Evolutionary conservation across 2,888 invertebrate species (phyloP).

Genomic region (Eurytoma adleriae): DNA sequence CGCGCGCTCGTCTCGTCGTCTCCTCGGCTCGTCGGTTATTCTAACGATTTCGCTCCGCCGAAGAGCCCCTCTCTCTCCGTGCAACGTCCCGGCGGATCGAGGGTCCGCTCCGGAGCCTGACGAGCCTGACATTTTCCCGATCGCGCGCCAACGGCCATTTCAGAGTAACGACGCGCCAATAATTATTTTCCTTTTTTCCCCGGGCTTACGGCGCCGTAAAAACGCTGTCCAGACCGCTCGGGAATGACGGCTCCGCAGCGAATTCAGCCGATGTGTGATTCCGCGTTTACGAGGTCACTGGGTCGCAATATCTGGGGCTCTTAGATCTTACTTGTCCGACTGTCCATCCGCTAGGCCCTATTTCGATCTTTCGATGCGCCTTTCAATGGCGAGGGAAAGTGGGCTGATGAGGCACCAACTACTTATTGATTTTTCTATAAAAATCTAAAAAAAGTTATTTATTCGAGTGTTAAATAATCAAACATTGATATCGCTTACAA

Average conservation of each 20-base stretch:
- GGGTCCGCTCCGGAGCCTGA: not conserved
- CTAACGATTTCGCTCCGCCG: slow-evolving; percentile 29
- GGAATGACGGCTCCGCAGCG: not conserved
- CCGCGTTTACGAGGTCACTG: slow-evolving; percentile 9
- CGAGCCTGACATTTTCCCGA: slow-evolving; percentile 35
- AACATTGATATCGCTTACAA: too few relatives aligned
- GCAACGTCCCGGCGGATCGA: slow-evolving; percentile 9
- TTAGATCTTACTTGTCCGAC: slow-evolving; percentile 4
- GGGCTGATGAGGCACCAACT: too few relatives aligned
- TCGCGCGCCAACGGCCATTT: slow-evolving; percentile 19
- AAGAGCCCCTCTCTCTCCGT: slow-evolving; percentile 7
- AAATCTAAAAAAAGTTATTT: too few relatives aligned
- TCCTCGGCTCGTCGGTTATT: slow-evolving; percentile 39
- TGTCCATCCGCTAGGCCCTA: not conserved
- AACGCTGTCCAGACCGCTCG: not conserved
- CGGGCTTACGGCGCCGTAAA: not conserved
- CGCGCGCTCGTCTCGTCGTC: slow-evolving; percentile 2
- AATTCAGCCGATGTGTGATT: not conserved
- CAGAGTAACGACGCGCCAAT: slow-evolving; percentile 28
- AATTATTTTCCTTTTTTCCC: slow-evolving; percentile 35
- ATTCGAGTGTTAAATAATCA: too few relatives aligned
- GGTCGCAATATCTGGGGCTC: slow-evolving; percentile 9
- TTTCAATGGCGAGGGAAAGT: too few relatives aligned
- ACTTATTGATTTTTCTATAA: too few relatives aligned
- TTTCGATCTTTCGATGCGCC: too few relatives aligned